Base-by-base conservation (phyloP, 2,888 invertebrate species). In the Dexiosoma caninum region DNA sequence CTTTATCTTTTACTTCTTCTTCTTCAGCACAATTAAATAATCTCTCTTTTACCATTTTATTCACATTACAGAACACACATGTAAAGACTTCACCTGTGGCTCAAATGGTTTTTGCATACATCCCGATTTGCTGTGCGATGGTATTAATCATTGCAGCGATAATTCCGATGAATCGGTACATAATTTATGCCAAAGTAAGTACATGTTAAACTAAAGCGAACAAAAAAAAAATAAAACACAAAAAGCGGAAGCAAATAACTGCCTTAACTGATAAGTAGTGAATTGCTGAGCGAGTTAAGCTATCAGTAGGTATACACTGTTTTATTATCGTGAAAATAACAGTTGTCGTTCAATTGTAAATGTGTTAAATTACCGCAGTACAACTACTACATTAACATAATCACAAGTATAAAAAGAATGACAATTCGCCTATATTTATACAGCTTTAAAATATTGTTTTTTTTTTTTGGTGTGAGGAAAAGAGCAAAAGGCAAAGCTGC, bases 81-180 rank as follows among this genome's bases (percentile, higher is more conserved):
- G 96, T 91, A 95, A 95, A 88, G 96, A 96, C 91, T 97, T 96
- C 91, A 93, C 95, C 84, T 97, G 97, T 90, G 94, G 93, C 87
- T 93, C 94, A 87, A 94, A 95, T 83, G 95, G 96, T 91, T 96
- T 97, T 92, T 98, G 98, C 92, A 97, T 98, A 87, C 95, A 96
- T 90, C 95, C 94, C 79, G 97, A 97, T 90, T 93, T 98, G 80
- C 93, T 95, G 85, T 98, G 98, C 91, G 98, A 98, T 91, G 95
- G 95, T 76, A 94, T 97, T 83, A 96, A 97, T 91, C 97, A 98
- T 91, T 98, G 98, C 90, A 97, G 95, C 60, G 97, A 98, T 90
- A 96, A 95, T 83, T 97, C 97, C 60, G 98, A 98, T 89, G 98
- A 98, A 91, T 94, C 95, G 85, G 93, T 95, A 87, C 94, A 95